Evolutionary conservation across 2,888 invertebrate genomes (phyloP), one percentile per base, ranked within the genome.

Genomic region (Ectemnius cavifrons): DNA sequence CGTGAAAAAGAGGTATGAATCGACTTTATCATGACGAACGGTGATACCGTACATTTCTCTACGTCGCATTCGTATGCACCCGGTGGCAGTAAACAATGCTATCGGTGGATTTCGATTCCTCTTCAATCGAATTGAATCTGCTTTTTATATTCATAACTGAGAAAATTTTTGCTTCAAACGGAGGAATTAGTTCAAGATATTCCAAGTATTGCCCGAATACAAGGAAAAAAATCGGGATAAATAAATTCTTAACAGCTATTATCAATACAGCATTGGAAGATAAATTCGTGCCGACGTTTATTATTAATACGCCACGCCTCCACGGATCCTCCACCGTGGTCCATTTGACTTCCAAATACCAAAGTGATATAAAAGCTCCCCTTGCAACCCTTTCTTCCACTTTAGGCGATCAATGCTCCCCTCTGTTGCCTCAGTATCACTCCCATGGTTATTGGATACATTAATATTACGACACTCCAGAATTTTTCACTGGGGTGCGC

Each of bases 261-360:
- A 1, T 20, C 20, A 20, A 20, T 20, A 20, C 20, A 20, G 20
- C 20, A 20, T 20, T 20, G 28, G 28, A 8, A 37, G 8, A 37
- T 8, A 37, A 37, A 37, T 37, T 8, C 4, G 5, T 4, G 28
- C 5, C 5, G 28, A 37, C 28, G 1, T 6, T 4, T 37, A 4
- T 37, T 37, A 37, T 37, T 37, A 37, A 37, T 37, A 37, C 28
- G 5, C 28, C 4, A 1, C 28, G 28, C 8, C 8, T 2, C 28
- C 28, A 37, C 28, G 8, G 28, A 8, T 37, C n/a, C n/a, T n/a
- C n/a, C n/a, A 4, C 8, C 28, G 28, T 37, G 28, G 28, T 37
- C 1, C 63, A 78, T 77, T 74, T 79, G 52, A 70, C 71, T 79
- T 66, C 28, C 76, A 73, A 79, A 80, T 79, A 70, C 61, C 45